Conservation (phyloP, 2,113 vertebrate genomes). For the Cisticola juncidis region DNA sequence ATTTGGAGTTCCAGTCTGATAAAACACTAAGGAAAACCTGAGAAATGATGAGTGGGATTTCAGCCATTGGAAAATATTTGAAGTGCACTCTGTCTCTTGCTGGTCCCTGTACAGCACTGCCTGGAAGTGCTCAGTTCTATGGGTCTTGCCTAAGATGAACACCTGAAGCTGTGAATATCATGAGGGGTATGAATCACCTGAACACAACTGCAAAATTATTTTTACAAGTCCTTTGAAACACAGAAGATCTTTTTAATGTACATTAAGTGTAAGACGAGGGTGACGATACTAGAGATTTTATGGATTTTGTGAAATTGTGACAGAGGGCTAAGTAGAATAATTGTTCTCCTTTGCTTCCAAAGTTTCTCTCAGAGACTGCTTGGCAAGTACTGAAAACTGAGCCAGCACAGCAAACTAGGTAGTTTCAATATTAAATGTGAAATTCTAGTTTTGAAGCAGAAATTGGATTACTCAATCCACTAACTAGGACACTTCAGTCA, state of each 20-base stretch:
- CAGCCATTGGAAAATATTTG: not conserved
- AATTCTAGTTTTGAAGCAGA: not conserved
- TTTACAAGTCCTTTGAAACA: not conserved
- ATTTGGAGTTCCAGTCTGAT: not conserved
- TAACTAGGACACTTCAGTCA: not conserved
- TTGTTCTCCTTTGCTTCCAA: not conserved
- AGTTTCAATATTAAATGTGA: not conserved
- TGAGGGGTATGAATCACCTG: not conserved
- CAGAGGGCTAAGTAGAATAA: not conserved
- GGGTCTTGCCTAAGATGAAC: not conserved
- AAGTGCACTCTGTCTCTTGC: not conserved
- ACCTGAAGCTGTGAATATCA: not conserved
- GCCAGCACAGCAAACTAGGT: not conserved
- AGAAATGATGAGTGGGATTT: not conserved
- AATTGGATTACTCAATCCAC: not conserved
- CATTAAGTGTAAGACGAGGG: not conserved
- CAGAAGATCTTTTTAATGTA: not conserved
- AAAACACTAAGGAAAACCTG: not conserved
- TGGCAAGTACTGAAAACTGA: not conserved
- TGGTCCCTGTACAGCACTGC: not conserved
- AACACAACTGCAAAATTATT: not conserved
- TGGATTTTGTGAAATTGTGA: not conserved
- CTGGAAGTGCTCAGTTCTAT: not conserved
- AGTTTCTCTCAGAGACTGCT: not conserved
- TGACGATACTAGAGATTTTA: not conserved